Conservation (phyloP, 2,888 invertebrate species). For the Rhagophthalmus giganteus region DNA sequence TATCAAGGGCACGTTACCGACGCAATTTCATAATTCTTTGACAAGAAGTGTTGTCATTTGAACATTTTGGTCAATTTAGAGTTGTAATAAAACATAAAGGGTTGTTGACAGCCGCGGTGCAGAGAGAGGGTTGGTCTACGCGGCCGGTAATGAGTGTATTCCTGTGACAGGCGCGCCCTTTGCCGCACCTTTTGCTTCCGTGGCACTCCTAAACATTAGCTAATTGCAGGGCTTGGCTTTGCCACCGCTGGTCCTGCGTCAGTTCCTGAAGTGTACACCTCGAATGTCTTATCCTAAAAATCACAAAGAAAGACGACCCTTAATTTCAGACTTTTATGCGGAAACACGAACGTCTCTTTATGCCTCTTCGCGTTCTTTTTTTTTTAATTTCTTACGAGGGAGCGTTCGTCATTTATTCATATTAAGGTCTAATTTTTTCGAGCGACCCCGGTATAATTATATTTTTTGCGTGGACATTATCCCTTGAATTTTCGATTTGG, state of each 20-base stretch:
- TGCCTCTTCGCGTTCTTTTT: too few relatives aligned
- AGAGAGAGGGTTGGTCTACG: conserved; percentile 26
- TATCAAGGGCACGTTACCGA: too few relatives aligned
- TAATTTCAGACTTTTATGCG: too few relatives aligned
- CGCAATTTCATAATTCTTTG: conserved; percentile 1
- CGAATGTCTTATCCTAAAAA: conserved; percentile 30
- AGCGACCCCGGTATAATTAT: too few relatives aligned
- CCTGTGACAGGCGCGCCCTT: conserved; percentile 33
- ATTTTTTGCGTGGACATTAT: too few relatives aligned
- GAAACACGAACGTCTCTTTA: too few relatives aligned
- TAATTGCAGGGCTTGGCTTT: conserved; percentile 46
- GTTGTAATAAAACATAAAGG: conserved; percentile 11
- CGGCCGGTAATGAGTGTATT: conserved; percentile 36
- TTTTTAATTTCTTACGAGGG: too few relatives aligned
- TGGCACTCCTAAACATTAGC: conserved; percentile 45
- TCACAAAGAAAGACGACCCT: neutral
- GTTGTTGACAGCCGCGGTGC: conserved; percentile 22
- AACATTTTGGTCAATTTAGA: conserved; percentile 6
- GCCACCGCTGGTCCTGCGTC: conserved; percentile 39
- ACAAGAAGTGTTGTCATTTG: conserved; percentile 9
- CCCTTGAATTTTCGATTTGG: too few relatives aligned
- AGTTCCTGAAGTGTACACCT: conserved; percentile 33
- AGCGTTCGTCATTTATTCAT: too few relatives aligned
- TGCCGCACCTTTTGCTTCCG: conserved; percentile 37
- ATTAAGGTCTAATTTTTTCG: conserved; percentile 8